A percentile compares a stretch with the other conserved stretches of the same genome.
phyloP scores from a whole-genome alignment of 1,140 invertebrate genomes.

The Habropoda laboriosa region DNA sequence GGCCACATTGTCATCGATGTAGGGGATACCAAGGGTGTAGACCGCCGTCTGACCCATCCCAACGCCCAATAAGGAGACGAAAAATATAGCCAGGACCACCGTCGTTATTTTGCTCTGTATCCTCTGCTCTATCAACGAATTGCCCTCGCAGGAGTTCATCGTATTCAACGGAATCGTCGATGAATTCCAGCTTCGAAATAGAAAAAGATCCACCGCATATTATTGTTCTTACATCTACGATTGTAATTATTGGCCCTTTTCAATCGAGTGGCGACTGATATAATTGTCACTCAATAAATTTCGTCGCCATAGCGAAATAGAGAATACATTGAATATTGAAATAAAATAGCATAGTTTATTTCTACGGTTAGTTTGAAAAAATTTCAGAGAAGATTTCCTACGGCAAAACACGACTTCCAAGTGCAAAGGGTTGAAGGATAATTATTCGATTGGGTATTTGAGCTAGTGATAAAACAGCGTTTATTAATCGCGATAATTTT shows the following conservation, averaged over 20 bases:
- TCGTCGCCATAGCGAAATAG: neutral
- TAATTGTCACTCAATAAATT: too few relatives aligned
- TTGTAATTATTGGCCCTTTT: too few relatives aligned
- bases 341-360: too few relatives aligned
- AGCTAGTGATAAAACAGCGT: neutral
- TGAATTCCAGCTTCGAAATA: constrained; percentile 67
- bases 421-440: too few relatives aligned
- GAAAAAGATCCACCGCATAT: neutral
- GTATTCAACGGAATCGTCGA: constrained; percentile 66
- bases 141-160: constrained; percentile 82
- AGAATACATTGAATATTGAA: too few relatives aligned
- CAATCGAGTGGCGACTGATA: too few relatives aligned
- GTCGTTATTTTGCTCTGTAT: constrained; percentile 89
- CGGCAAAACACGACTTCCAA: too few relatives aligned
- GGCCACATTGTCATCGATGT: constrained; percentile 96
- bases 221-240: too few relatives aligned
- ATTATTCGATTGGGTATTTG: neutral
- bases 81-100: constrained; percentile 92
- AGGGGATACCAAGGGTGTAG: constrained; percentile 96
- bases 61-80: constrained; percentile 92
- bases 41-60: constrained; percentile 96
- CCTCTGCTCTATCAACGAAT: constrained; percentile 83
- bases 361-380: too few relatives aligned
- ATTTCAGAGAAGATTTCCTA: too few relatives aligned
- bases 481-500: neutral